Conservation (phyloP, 1,140 invertebrate species). For the Vanessa tameamea region DNA sequence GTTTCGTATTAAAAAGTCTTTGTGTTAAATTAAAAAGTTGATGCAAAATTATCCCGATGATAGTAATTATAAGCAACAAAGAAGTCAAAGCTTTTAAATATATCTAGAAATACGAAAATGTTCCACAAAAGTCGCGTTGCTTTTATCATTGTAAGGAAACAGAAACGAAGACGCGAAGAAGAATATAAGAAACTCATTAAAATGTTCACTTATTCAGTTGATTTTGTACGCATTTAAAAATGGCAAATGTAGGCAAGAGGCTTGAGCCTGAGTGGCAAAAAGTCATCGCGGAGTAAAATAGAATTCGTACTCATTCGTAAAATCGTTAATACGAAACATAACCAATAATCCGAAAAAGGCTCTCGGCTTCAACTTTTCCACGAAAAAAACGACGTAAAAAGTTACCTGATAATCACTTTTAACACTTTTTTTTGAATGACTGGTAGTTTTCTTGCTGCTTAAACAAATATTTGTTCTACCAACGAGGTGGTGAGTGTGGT, state of each 20-base stretch:
- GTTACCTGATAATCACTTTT: slow-evolving; percentile 11
- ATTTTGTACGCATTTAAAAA: slow-evolving; percentile 4
- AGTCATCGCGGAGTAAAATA: neutral
- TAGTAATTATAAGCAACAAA: slow-evolving; percentile 1
- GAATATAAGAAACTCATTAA: slow-evolving; percentile 1
- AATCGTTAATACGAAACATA: slow-evolving; percentile 1
- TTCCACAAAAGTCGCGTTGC: slow-evolving; percentile 6
- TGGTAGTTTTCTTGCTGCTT: slow-evolving; percentile 27
- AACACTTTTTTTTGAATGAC: slow-evolving; percentile 31
- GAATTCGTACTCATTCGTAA: slow-evolving; percentile 5
- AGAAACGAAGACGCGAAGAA: neutral
- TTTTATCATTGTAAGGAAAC: neutral
- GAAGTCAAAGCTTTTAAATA: neutral
- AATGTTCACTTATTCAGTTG: slow-evolving; percentile 4
- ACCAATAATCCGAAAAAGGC: neutral
- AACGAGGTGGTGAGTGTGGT: slow-evolving; percentile 35
- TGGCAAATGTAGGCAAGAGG: neutral
- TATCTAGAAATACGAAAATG: slow-evolving; percentile 4
- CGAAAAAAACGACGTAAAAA: slow-evolving; percentile 10
- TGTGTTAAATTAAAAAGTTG: neutral
- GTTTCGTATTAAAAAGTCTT: neutral
- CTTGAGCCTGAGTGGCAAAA: neutral
- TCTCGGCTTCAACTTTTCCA: slow-evolving; percentile 2
- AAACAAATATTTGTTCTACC: slow-evolving; percentile 55
- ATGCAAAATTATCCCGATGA: neutral